Base-by-base conservation (phyloP, 2,888 invertebrate species). In the Myathropa florea region DNA sequence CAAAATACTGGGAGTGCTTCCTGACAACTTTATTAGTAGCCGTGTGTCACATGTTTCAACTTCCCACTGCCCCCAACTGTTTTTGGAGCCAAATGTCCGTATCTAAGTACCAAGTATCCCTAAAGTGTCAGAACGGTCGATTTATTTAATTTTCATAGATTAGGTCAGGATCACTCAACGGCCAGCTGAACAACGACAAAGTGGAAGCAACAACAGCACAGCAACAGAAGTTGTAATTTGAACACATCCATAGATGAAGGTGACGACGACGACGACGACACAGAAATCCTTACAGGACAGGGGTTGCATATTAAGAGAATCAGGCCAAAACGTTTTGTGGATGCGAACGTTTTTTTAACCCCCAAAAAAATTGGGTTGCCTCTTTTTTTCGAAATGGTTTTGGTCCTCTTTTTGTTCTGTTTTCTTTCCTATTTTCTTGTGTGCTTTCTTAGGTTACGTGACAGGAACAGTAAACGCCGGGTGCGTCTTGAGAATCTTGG, bases 41-140 rank as follows among this genome's bases (percentile, higher is more conserved):
- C 72, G 77, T 85, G 82, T 85, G 82, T 82, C 82, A 85, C 77
- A 85, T 81, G 77, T 81, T 76, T 33, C 30, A 46, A 14, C 30
- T 6, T 7, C 2, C 46, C 46, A 18, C 46, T 46, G 46, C 18
- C 46, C 59, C 46, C 59, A 46, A 55, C 59, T 55, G 68, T 70
- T n/a, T n/a, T n/a, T 59, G 60, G 39, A 64, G 80, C 75, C 83
- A 75, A 84, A 71, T 83, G 70, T 71, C 80, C 76, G 76, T 84
- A 72, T 67, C 75, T 80, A 71, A 76, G 23, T 72, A 72, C 39
- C 53, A 81, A 81, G 71, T 72, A 72, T 77, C 76, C 72, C 81
- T 68, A 91, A 91, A 91, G 90, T 91, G 91, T 91, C 91, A 91
- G 90, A 91, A 91, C 89, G 91, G 89, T 89, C 91, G 90, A 91